phyloP scores from a whole-genome alignment of 2,888 invertebrate species.

The Sicus ferrugineus region DNA sequence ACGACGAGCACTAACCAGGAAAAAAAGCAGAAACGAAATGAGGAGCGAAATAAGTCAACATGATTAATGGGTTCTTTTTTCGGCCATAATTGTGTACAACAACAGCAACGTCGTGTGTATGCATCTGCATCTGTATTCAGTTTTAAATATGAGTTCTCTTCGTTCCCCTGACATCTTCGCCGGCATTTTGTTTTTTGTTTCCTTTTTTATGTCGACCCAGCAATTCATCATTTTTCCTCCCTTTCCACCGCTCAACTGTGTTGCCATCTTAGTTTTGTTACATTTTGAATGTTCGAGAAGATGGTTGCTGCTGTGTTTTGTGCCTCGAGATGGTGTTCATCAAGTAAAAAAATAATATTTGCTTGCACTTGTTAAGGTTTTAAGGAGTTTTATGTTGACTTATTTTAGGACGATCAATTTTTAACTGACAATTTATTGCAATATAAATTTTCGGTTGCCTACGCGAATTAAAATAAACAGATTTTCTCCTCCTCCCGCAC shows the following conservation, averaged over 20 bases:
- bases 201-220: background rate
- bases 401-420: background rate
- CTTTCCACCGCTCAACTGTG: constrained; percentile 6
- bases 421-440: background rate
- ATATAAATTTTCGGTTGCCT: background rate
- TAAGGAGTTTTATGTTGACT: background rate
- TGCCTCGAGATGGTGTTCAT: constrained; percentile 23
- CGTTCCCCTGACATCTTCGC: background rate
- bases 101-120: constrained; percentile 27
- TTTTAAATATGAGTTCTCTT: constrained; percentile 7
- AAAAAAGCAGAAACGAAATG: constrained; percentile 39
- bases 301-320: background rate
- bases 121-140: constrained; percentile 24
- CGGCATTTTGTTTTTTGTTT: background rate
- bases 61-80: constrained; percentile 59
- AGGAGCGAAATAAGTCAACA: constrained; percentile 61
- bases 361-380: background rate
- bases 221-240: constrained; percentile 30
- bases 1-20: no score
- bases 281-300: background rate
- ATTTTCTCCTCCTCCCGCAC: background rate
- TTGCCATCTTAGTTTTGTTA: background rate
- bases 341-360: constrained; percentile 3
- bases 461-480: background rate
- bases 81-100: constrained; percentile 33